Conservation (phyloP, 2,797 vertebrate genomes). For the Denticeps clupeoides region DNA sequence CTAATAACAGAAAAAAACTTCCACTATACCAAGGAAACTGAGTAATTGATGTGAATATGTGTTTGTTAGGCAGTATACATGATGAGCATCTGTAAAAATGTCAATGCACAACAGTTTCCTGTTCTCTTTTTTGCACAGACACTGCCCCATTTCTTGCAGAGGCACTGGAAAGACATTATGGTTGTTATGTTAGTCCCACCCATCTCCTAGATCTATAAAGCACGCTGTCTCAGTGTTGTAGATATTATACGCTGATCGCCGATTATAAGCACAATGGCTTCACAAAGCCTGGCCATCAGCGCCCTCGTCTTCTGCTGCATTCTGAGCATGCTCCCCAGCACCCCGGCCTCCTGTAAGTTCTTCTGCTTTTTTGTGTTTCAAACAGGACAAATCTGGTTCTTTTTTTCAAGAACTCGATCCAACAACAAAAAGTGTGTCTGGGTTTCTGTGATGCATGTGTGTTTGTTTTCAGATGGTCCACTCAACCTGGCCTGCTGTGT, state of each 20-base stretch:
- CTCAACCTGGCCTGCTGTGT: constrained; percentile 43
- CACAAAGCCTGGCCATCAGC: constrained; percentile 21
- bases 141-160: too few species aligned
- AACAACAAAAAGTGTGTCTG: constrained; percentile 6
- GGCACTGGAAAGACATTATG: too few species aligned
- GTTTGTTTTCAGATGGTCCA: constrained; percentile 20
- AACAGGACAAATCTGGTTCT: not conserved
- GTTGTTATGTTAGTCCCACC: constrained; percentile 2
- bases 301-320: constrained; percentile 30
- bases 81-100: too few species aligned
- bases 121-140: too few species aligned
- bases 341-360: constrained; percentile 41
- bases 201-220: constrained; percentile 22
- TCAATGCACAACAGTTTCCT: too few species aligned
- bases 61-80: too few species aligned
- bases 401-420: not conserved
- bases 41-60: too few species aligned
- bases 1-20: too few species aligned
- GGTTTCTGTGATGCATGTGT: constrained; percentile 13
- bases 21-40: too few species aligned
- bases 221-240: too few species aligned
- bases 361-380: not conserved
- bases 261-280: constrained; percentile 46
- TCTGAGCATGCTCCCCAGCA: constrained; percentile 27
- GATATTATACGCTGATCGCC: too few species aligned